phyloP scores from a whole-genome alignment of 30 jellyfish, hydroid and myxozoan species.

The Pseudorhiza aurosa region DNA sequence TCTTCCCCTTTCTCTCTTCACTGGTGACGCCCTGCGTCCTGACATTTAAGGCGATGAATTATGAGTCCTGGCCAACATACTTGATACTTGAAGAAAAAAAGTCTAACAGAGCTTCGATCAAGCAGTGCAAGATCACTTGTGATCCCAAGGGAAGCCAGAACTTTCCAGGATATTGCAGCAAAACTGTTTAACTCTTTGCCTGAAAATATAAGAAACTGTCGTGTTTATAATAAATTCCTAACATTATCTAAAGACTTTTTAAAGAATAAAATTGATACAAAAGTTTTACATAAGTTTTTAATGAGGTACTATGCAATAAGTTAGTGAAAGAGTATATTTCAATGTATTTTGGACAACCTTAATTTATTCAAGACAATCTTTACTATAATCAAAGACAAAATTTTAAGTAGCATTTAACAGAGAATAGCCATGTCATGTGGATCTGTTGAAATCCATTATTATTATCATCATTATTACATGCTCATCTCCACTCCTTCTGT shows the following conservation, averaged over 20 bases:
- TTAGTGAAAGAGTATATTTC: neutral
- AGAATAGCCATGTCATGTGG: conserved; percentile 4
- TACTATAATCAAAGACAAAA: neutral
- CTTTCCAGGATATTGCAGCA: conserved; percentile 55
- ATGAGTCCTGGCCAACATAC: conserved; percentile 32
- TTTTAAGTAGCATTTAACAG: conserved; percentile 21
- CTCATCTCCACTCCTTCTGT: too few species aligned
- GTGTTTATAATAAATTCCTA: conserved; percentile 27
- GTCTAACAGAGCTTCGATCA: conserved; percentile 37
- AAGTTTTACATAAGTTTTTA: too few species aligned
- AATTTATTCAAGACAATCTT: neutral
- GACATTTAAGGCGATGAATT: conserved; percentile 23
- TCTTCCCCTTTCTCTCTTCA: too few species aligned
- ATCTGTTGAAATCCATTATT: conserved; percentile 29
- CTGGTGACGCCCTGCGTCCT: too few species aligned
- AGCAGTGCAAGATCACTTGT: conserved; percentile 47
- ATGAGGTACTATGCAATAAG: conserved; percentile 6
- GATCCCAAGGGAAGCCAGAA: conserved; percentile 51
- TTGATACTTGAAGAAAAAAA: conserved; percentile 6
- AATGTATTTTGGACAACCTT: conserved; percentile 10
- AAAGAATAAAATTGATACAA: conserved; percentile 18
- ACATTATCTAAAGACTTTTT: conserved; percentile 22
- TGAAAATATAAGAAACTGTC: conserved; percentile 37
- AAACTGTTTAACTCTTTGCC: conserved; percentile 47
- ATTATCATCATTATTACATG: neutral